Base-by-base conservation (phyloP, 1,140 invertebrate genomes). In the Drosophila parabipectinata region DNA sequence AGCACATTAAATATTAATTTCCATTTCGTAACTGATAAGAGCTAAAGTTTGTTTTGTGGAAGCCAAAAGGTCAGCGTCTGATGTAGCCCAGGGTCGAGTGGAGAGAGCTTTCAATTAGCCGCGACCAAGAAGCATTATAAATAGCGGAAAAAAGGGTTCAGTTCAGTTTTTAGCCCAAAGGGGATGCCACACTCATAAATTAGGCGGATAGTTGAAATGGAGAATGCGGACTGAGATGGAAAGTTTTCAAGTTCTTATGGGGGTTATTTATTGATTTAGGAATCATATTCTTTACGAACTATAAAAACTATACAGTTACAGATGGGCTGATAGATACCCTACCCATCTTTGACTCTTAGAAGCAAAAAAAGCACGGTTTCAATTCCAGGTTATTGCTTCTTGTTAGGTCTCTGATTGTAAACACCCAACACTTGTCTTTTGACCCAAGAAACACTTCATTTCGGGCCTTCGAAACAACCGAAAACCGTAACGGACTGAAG, bases 1-100 rank as follows among this genome's bases (percentile, higher is more conserved):
- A 58, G 59, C 56, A 71, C 63, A 87, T 87, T 87, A 87, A 87
- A 87, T 87, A 87, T 87, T 87, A 87, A 87, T 87, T 87, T 87
- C 82, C 82, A 82, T 87, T 87, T 88, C 57, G 72, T 69, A 77
- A 88, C 83, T 87, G 82, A 87, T 88, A 87, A 88, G 83, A 62
- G 71, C 57, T 30, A 55, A 62, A 73, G 71, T 69, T 69, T 53
- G 41, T 73, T 74, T 52, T 54, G 54, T 39, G 24, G 57, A 50
- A 39, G 67, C 72, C 48, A 76, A 76, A 76, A 76, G 73, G 73
- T 76, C 72, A 66, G 48, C 32, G 30, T 18, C 44, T 51, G 53
- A 44, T 51, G 47, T 57, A 34, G 47, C 52, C 52, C 52, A 41
- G 60, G 50, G 51, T 47, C 51, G 62, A 56, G 56, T 67, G 10